Base-by-base conservation (phyloP, 2,797 vertebrate species). In the Micropoecilia bifurca region DNA sequence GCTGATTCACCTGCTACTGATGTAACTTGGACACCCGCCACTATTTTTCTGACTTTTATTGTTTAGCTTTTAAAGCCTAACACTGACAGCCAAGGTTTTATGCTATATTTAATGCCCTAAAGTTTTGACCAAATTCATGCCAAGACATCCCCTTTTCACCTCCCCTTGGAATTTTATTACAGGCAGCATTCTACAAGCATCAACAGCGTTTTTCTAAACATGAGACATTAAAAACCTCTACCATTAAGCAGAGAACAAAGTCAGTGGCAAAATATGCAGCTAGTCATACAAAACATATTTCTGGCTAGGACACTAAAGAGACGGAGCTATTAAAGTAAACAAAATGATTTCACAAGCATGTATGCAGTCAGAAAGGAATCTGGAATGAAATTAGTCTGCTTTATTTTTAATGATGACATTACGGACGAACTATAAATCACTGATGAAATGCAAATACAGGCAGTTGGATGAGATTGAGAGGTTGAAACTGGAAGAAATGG, bases 1-100 rank as follows among this genome's bases (percentile, higher is more conserved):
- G 80, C 66, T 79, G 61, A 74, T 78, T 91, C 88, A 91, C 80
- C 83, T 88, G 86, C 74, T 90, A 48, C 75, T 82, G 75, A 82
- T 87, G 79, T 83, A 78, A 87, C 71, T 45, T 74, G 80, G 75
- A 46, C 30, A 20, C 9, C 66, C 41, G 77, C 85, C 88, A 85
- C 28, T 43, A 48, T 41, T 39, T 73, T 39, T 63, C 68, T 73
- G 48, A 83, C 8, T 63, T 79, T 71, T 78, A 77, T 39, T 71
- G 69, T 86, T 82, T 81, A 79, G 48, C 76, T 61, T 85, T 77
- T 47, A 83, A 81, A 77, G 28, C 68, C 50, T 71, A 25, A 53
- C 33, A 48, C 46, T 46, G 66, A 87, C n/a, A 30, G 69, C 71
- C 69, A 85, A 76, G 36, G 33, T 78, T 86, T 88, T 75, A 84